Evolutionary conservation across 2,888 invertebrate species (phyloP).

Genomic region (Stramonita haemastoma): DNA sequence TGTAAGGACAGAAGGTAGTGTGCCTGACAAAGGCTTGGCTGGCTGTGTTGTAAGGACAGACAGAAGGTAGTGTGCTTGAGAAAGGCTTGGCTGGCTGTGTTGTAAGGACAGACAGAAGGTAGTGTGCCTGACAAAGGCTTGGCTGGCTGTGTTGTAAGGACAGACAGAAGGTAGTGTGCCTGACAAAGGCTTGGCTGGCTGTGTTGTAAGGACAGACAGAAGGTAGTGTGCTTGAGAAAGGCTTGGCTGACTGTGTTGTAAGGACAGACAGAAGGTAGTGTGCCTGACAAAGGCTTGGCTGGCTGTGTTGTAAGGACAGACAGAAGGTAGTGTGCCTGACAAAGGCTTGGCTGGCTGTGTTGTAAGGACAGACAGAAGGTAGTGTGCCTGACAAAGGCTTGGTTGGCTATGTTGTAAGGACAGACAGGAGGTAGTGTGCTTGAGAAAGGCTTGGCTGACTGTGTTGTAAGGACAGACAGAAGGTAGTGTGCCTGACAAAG

Average conservation of each 20-base stretch:
- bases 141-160: background rate
- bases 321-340: constrained; percentile 33
- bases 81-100: background rate
- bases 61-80: constrained; percentile 33
- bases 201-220: constrained; percentile 47
- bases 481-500: constrained; percentile 27
- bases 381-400: background rate
- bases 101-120: constrained; percentile 50
- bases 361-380: constrained; percentile 50
- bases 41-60: constrained; percentile 45
- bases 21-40: background rate
- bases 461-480: constrained; percentile 47
- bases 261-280: constrained; percentile 50
- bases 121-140: background rate
- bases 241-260: background rate
- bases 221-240: constrained; percentile 27
- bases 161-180: constrained; percentile 50
- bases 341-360: background rate
- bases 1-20: no score
- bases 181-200: background rate
- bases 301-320: constrained; percentile 47
- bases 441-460: background rate
- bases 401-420: background rate
- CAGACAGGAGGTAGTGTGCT: constrained; percentile 49
- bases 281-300: background rate